These are phyloP conservation scores for Formica aserva DNA, from an alignment of 2,888 invertebrate genomes.

Conservation along the genomic window DNA sequence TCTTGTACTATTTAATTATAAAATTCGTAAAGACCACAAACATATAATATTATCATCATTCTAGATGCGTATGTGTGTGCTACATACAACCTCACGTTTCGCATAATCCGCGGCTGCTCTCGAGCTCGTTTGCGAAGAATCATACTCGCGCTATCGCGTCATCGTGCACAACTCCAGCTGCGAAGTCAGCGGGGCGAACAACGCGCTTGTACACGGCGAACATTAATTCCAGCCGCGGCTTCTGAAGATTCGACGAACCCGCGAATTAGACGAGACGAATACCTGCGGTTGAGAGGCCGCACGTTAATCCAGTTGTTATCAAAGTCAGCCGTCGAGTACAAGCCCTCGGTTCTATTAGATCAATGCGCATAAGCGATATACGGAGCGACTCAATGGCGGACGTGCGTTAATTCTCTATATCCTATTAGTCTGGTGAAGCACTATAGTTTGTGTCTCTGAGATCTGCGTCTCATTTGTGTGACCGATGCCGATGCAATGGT, in stretches of 20 bases:
- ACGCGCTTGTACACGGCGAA: constrained; percentile 24
- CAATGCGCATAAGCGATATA: constrained; percentile 27
- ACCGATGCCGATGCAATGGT: background rate
- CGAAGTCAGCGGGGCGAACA: constrained; percentile 10
- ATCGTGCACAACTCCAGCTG: constrained; percentile 4
- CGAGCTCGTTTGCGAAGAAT: constrained; percentile 29
- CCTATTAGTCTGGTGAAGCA: background rate
- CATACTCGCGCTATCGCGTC: constrained; percentile 2
- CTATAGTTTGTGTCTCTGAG: constrained; percentile 6
- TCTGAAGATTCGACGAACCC: constrained; percentile 48
- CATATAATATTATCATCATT: background rate
- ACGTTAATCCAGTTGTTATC: constrained; percentile 48
- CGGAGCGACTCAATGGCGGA: constrained; percentile 19
- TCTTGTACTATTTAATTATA: constrained; percentile 1
- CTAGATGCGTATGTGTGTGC: background rate
- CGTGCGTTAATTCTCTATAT: constrained; percentile 28
- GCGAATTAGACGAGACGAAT: constrained; percentile 39
- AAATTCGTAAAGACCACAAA: background rate
- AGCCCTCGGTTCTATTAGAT: constrained; percentile 24
- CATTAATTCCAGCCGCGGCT: constrained; percentile 44
- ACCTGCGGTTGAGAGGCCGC: constrained; percentile 41
- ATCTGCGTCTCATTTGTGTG: background rate
- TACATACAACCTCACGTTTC: background rate
- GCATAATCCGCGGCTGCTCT: constrained; percentile 5
- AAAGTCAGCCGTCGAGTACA: constrained; percentile 19